phyloP scores from a whole-genome alignment of 2,113 vertebrate species.

The Spea multiplicata region DNA sequence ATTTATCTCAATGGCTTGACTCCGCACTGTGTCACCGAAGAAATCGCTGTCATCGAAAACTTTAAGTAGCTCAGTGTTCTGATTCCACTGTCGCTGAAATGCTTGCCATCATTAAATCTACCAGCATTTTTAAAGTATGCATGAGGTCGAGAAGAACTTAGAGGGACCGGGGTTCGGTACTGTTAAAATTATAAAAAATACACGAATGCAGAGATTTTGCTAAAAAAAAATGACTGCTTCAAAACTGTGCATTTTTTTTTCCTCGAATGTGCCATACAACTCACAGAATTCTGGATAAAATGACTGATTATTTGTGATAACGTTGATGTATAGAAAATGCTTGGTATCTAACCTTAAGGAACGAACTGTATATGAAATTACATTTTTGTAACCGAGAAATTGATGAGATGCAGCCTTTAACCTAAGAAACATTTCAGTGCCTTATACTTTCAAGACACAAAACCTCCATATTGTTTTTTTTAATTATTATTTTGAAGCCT shows the following conservation, averaged over 20 bases:
- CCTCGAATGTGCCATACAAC: conserved; percentile 65
- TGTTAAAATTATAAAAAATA: conserved; percentile 30
- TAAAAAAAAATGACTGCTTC: conserved; percentile 33
- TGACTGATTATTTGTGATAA: conserved; percentile 65
- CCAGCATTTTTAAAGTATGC: conserved; percentile 69
- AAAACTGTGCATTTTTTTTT: conserved; percentile 56
- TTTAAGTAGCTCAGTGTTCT: conserved; percentile 72
- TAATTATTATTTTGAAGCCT: conserved; percentile 47
- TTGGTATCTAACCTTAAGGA: conserved; percentile 73
- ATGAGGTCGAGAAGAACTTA: conserved; percentile 67
- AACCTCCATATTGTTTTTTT: conserved; percentile 65
- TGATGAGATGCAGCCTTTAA: conserved; percentile 80
- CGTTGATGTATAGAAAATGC: conserved; percentile 70
- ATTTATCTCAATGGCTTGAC: conserved; percentile 96
- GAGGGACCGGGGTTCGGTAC: conserved; percentile 59
- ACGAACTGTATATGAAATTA: conserved; percentile 66
- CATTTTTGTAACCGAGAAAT: conserved; percentile 73
- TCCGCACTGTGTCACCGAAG: conserved; percentile 82
- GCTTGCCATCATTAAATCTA: conserved; percentile 62
- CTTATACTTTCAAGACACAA: conserved; percentile 75
- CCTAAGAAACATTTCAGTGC: conserved; percentile 84
- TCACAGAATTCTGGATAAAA: conserved; percentile 62
- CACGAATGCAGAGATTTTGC: not conserved
- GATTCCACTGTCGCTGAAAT: conserved; percentile 49
- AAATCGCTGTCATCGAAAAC: conserved; percentile 86